Conservation (phyloP, 2,113 vertebrate genomes). For the Salvelinus namaycush region DNA sequence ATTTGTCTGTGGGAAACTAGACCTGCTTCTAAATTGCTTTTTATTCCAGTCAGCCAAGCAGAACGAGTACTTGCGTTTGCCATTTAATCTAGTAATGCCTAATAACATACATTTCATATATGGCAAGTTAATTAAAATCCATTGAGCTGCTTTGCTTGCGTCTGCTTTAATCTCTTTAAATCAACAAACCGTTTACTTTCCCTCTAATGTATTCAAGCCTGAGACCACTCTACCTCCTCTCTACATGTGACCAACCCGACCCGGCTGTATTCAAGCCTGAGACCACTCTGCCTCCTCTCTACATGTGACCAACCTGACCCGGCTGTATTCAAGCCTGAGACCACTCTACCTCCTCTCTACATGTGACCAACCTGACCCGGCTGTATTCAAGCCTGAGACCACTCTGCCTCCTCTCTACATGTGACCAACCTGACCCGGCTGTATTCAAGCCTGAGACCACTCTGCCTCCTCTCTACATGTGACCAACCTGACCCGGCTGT, state of each 20-base stretch:
- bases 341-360: constrained; percentile 42
- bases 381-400: constrained; percentile 60
- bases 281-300: constrained; percentile 45
- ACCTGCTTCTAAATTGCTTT: constrained; percentile 58
- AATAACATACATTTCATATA: constrained; percentile 75
- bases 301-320: constrained; percentile 63
- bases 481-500: constrained; percentile 61
- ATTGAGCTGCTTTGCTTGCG: constrained; percentile 61
- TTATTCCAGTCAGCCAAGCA: constrained; percentile 69
- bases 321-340: constrained; percentile 58
- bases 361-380: constrained; percentile 62
- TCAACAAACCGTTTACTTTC: constrained; percentile 72
- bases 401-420: constrained; percentile 42
- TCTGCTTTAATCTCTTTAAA: constrained; percentile 69
- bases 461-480: constrained; percentile 44
- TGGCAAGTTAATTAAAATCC: constrained; percentile 77
- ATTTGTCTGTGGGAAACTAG: constrained; percentile 45
- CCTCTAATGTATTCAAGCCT: constrained; percentile 65
- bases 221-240: constrained; percentile 43
- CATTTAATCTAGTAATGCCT: constrained; percentile 67
- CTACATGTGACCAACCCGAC: constrained; percentile 62
- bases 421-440: constrained; percentile 64
- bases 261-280: constrained; percentile 58
- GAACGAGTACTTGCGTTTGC: constrained; percentile 66
- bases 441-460: constrained; percentile 57